Evolutionary conservation across 2,113 vertebrate species (phyloP), one percentile per base, ranked within the genome.

Genomic region (Myanophis thanlyinensis): DNA sequence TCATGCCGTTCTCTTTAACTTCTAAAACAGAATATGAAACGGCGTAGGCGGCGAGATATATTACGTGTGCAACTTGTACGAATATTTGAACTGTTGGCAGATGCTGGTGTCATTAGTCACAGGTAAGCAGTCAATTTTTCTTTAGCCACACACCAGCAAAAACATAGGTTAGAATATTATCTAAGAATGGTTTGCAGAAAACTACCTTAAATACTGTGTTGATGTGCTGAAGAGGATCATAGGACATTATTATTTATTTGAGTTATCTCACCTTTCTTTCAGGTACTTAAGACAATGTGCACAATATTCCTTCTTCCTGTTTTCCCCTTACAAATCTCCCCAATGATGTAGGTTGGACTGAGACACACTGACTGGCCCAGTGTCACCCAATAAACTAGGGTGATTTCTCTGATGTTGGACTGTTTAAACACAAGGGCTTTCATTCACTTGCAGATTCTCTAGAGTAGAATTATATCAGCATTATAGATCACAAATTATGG

Each of bases 81-180:
- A 97, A 99, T 99, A 97, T 99, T 99, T 98, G 99, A 99, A 96
- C 98, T 99, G 96, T 97, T 99, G 97, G 99, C 99, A 93, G 99
- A 99, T 97, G 99, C 99, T 96, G 99, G 99, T 87, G 98, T 99
- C 97, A 98, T 99, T 97, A 99, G 99, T 98, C 99, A 99, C 97
- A 98, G 98, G 99, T 99, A 95, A 2, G 97, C 94, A 87, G 35
- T 35, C 62, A 2, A 35, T 67, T 67, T 67, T 67, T 5, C n/a
- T 67, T 67, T 13, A 35, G n/a, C 62, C n/a, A 35, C 13, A 67
- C 62, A 67, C 12, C 62, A 67, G 62, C 62, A 67, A 67, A 35
- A 67, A 67, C 30, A 12, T 59, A 30, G 13, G 30, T 13, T 13
- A n/a, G 30, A 35, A 67, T 67, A 15, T 67, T 67, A 67, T n/a